A percentile compares a stretch with the other conserved stretches of the same genome.
phyloP scores from a whole-genome alignment of 1,140 invertebrate genomes.

The Bradynema listronoti region DNA sequence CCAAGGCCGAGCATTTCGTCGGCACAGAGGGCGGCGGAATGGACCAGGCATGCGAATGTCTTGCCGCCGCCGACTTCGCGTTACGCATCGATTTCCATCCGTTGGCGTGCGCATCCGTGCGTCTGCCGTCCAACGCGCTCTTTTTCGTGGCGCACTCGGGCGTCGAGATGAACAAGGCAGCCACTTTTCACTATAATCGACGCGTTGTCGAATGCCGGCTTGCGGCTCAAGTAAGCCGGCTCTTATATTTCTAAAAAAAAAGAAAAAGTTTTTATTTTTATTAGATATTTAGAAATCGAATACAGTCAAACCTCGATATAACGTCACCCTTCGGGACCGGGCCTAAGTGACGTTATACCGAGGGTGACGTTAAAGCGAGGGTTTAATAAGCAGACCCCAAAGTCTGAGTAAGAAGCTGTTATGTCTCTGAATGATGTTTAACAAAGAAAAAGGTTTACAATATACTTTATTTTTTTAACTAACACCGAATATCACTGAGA shows the following conservation, averaged over 20 bases:
- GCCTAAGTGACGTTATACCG: too few species aligned
- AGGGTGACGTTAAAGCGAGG: too few species aligned
- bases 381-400: too few species aligned
- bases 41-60: constrained; percentile 88
- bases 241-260: constrained; percentile 21
- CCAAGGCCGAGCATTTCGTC: constrained; percentile 32
- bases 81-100: constrained; percentile 86
- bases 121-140: constrained; percentile 70
- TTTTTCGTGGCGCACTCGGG: constrained; percentile 91
- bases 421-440: too few species aligned
- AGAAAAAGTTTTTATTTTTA: too few species aligned
- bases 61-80: constrained; percentile 71
- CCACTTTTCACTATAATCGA: constrained; percentile 66
- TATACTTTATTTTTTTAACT: too few species aligned
- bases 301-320: too few species aligned
- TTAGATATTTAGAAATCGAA: too few species aligned
- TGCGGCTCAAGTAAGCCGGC: constrained; percentile 68
- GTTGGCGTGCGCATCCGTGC: constrained; percentile 70
- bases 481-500: too few species aligned
- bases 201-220: constrained; percentile 87
- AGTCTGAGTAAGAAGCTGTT: too few species aligned
- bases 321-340: too few species aligned
- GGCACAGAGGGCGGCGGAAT: constrained; percentile 72
- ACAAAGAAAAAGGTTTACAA: too few species aligned
- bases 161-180: constrained; percentile 84